These are phyloP conservation scores for Pseudomyrmex gracilis DNA, from an alignment of 1,140 invertebrate species.

Conservation along the genomic window DNA sequence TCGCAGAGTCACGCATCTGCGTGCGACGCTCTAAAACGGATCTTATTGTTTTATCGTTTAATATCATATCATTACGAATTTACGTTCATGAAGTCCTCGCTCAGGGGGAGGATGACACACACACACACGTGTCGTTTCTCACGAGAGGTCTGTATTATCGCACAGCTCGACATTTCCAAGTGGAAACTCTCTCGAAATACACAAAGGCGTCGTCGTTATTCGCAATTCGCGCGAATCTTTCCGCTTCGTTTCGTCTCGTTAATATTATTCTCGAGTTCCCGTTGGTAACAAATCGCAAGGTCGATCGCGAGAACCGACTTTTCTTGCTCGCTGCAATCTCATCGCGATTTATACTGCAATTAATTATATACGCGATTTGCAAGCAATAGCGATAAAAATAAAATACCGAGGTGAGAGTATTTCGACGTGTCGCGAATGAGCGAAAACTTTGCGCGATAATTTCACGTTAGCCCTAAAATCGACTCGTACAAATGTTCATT, in stretches of 20 bases:
- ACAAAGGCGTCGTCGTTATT: background rate
- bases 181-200: background rate
- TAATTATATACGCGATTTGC: slow-evolving; percentile 15
- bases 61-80: slow-evolving; percentile 29
- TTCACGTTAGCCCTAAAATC: too few species aligned
- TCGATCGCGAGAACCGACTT: background rate
- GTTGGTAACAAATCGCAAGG: background rate
- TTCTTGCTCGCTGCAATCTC: background rate
- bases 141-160: slow-evolving; percentile 2
- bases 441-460: too few species aligned
- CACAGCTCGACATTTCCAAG: background rate
- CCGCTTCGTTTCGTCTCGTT: background rate
- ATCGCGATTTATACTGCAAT: background rate
- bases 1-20: slow-evolving; percentile 3
- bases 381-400: too few species aligned
- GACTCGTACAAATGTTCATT: too few species aligned
- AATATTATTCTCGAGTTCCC: slow-evolving; percentile 6
- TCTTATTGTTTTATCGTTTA: slow-evolving; percentile 7
- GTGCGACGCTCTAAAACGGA: background rate
- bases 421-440: too few species aligned
- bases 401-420: too few species aligned
- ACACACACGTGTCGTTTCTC: background rate
- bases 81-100: background rate
- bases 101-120: too few species aligned
- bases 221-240: background rate